Conservation (phyloP, 2,888 invertebrate species). For the Myopa testacea region DNA sequence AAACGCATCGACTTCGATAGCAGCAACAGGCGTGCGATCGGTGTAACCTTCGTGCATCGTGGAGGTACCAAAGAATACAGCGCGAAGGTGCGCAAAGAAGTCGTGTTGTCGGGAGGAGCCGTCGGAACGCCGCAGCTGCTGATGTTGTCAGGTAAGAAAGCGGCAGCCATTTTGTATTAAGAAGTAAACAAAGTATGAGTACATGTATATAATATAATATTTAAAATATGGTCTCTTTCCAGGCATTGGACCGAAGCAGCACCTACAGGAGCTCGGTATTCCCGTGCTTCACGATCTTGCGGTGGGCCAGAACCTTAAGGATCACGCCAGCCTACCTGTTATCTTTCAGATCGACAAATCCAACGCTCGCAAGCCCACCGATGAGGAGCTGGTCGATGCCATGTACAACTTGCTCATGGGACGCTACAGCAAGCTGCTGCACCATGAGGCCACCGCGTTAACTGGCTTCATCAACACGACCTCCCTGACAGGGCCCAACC, state of each 20-base stretch:
- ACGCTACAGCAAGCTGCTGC: slow-evolving; percentile 70
- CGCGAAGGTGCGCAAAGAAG: slow-evolving; percentile 78
- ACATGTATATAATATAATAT: not conserved
- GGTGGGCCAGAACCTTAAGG: slow-evolving; percentile 84
- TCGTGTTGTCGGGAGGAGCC: slow-evolving; percentile 88
- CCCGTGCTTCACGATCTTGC: slow-evolving; percentile 59
- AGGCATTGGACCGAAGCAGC: slow-evolving; percentile 64
- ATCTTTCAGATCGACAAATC: slow-evolving; percentile 69
- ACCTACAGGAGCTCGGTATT: slow-evolving; percentile 57
- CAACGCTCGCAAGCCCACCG: slow-evolving; percentile 60
- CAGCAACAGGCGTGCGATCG: slow-evolving; percentile 70
- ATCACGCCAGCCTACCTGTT: slow-evolving; percentile 77
- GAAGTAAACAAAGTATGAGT: not conserved
- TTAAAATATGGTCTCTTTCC: not conserved
- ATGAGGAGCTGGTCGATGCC: slow-evolving; percentile 67
- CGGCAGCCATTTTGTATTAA: no score
- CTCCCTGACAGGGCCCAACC: slow-evolving; percentile 69
- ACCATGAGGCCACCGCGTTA: slow-evolving; percentile 69
- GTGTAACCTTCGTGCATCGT: slow-evolving; percentile 68
- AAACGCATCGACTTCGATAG: slow-evolving; percentile 72
- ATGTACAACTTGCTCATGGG: slow-evolving; percentile 70
- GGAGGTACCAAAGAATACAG: slow-evolving; percentile 71
- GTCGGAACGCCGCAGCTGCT: slow-evolving; percentile 92
- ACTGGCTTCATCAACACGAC: slow-evolving; percentile 73
- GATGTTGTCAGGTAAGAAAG: slow-evolving; percentile 81